Evolutionary conservation across 2,888 invertebrate species (phyloP).

Genomic region (Drosophila mayaguana): DNA sequence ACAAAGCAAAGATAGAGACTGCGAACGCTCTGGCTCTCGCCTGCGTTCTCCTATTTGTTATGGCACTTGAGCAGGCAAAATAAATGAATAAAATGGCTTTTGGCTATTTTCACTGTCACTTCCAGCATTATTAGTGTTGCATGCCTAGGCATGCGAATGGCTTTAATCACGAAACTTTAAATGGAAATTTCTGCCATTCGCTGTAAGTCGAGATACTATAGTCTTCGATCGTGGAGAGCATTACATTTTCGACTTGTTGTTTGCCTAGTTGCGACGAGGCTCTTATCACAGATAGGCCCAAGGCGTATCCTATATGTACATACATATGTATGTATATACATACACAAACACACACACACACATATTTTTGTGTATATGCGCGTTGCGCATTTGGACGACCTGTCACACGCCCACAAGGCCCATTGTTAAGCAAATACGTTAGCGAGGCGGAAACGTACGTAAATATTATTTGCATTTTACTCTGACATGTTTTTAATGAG

Average conservation of each 20-base stretch:
- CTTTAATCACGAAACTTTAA: background rate
- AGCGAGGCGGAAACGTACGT: slow-evolving; percentile 51
- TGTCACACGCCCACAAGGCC: slow-evolving; percentile 12
- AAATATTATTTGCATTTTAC: slow-evolving; percentile 70
- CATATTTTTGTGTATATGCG: background rate
- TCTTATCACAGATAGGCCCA: slow-evolving; percentile 59
- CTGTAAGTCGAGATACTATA: background rate
- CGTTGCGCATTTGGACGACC: slow-evolving; percentile 8
- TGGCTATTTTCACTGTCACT: background rate
- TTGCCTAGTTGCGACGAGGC: slow-evolving; percentile 8
- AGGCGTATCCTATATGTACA: slow-evolving; percentile 3
- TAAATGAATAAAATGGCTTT: slow-evolving; percentile 10
- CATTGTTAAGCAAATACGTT: slow-evolving; percentile 50
- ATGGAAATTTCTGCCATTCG: background rate
- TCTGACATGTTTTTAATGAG: slow-evolving; percentile 73
- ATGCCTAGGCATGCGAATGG: background rate
- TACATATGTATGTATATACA: too few relatives aligned
- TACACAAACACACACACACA: background rate
- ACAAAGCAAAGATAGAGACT: slow-evolving; percentile 46
- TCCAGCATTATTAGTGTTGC: background rate
- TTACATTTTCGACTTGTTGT: slow-evolving; percentile 17
- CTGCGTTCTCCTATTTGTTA: slow-evolving; percentile 8
- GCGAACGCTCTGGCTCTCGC: background rate
- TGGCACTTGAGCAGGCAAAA: slow-evolving; percentile 33
- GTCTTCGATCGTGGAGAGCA: slow-evolving; percentile 30